Conservation (phyloP, 53 echinoderm and acorn worm species). For the Astropecten irregularis region DNA sequence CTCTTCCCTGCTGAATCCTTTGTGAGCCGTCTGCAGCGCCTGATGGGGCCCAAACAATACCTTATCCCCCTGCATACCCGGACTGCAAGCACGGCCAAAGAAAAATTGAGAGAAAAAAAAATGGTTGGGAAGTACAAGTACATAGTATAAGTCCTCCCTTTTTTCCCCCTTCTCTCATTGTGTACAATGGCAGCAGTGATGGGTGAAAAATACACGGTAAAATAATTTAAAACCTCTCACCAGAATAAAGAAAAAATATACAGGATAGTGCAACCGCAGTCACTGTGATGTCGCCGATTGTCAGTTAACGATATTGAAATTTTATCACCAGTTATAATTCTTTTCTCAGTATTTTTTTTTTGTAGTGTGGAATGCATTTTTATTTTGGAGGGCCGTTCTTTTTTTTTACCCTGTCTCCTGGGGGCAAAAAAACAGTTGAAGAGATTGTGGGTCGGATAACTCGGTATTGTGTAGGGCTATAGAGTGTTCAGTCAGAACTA, state of each 20-base stretch:
- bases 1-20: neutral
- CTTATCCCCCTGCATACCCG: neutral
- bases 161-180: neutral
- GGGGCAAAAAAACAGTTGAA: constrained; percentile 2
- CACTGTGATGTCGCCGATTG: constrained; percentile 51
- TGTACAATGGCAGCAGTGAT: constrained; percentile 37
- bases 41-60: constrained; percentile 31
- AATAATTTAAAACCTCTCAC: neutral
- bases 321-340: constrained; percentile 11
- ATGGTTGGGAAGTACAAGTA: no score
- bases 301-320: constrained; percentile 50
- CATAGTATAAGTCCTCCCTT: constrained; percentile 1
- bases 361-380: neutral
- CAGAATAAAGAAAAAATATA: constrained; percentile 4
- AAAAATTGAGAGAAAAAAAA: no score
- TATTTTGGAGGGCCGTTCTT: no score
- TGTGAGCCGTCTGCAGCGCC: constrained; percentile 13
- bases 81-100: no score
- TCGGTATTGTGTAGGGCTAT: neutral
- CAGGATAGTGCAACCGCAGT: constrained; percentile 12
- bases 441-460: constrained; percentile 31
- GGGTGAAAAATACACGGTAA: constrained; percentile 10
- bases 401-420: neutral
- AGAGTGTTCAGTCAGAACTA: no score
- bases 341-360: constrained; percentile 2